Conservation (phyloP, 53 echinoderm and acorn worm genomes). For the Luidia sarsii region DNA sequence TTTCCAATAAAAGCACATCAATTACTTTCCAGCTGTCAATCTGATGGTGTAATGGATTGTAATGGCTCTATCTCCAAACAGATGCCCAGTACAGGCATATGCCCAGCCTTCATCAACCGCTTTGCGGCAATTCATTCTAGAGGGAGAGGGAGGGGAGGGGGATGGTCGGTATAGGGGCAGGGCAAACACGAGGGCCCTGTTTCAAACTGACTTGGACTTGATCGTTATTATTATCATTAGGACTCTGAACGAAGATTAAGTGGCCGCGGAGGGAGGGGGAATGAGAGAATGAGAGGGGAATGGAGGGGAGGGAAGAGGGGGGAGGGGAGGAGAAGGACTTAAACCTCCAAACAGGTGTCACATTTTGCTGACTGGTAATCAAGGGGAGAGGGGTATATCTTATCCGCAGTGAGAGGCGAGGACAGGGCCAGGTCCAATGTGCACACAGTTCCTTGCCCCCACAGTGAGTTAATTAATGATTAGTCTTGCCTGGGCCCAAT, state of each 20-base stretch:
- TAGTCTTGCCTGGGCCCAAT: neutral
- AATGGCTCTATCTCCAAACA: slow-evolving; percentile 20
- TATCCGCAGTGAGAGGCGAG: no score
- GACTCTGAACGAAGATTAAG: neutral
- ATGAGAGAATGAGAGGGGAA: no score
- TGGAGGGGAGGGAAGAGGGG: no score
- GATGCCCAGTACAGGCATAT: slow-evolving; percentile 40
- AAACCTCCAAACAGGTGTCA: slow-evolving; percentile 29
- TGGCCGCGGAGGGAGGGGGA: neutral
- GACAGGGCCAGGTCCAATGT: no score
- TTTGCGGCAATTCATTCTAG: neutral
- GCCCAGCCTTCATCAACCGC: neutral
- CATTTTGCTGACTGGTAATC: neutral
- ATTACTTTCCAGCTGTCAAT: slow-evolving; percentile 50
- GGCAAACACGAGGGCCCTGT: no score
- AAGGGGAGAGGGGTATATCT: slow-evolving; percentile 2
- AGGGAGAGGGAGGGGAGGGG: slow-evolving; percentile 6
- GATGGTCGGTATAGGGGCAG: no score
- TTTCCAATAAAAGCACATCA: slow-evolving; percentile 25
- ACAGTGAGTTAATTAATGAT: neutral
- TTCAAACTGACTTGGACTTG: no score
- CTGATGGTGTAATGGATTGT: slow-evolving; percentile 44
- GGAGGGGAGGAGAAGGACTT: no score
- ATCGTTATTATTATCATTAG: slow-evolving; percentile 7
- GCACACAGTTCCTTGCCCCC: neutral